phyloP scores from a whole-genome alignment of 2,888 invertebrate species.

The Pegoplata infirma region DNA sequence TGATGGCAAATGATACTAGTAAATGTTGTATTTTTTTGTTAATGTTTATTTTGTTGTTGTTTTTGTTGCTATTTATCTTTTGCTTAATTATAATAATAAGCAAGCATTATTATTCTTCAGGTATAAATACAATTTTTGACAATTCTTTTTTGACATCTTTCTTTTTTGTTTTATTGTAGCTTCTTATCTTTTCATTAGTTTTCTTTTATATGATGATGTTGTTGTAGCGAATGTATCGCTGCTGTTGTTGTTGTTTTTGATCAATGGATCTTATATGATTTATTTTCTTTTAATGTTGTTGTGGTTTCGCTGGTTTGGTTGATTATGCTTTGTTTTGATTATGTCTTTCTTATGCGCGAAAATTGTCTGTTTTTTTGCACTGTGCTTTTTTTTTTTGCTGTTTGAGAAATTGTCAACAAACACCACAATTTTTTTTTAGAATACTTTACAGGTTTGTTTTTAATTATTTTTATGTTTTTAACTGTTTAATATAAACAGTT shows the following conservation, averaged over 20 bases:
- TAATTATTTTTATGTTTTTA: no score
- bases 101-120: conserved; percentile 1
- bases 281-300: conserved; percentile 36
- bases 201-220: no score
- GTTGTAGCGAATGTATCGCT: no score
- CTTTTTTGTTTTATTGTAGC: conserved; percentile 9
- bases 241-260: no score
- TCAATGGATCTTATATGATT: conserved; percentile 53
- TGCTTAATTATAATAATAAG: conserved; percentile 28
- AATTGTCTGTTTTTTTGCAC: conserved; percentile 47
- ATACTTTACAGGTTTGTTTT: conserved; percentile 38
- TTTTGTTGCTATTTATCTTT: background rate
- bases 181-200: conserved; percentile 23
- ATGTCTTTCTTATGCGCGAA: conserved; percentile 56
- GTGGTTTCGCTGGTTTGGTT: conserved; percentile 47
- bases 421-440: conserved; percentile 23
- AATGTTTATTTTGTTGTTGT: background rate
- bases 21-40: conserved; percentile 13
- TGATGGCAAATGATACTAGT: conserved; percentile 12
- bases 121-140: conserved; percentile 27
- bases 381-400: conserved; percentile 6
- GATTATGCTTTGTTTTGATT: conserved; percentile 62
- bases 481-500: conserved; percentile 51
- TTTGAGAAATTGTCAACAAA: conserved; percentile 45
- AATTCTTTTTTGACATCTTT: conserved; percentile 44